These are phyloP conservation scores for Phenacoccus solenopsis DNA, from an alignment of 1,140 invertebrate genomes.

Conservation along the genomic window DNA sequence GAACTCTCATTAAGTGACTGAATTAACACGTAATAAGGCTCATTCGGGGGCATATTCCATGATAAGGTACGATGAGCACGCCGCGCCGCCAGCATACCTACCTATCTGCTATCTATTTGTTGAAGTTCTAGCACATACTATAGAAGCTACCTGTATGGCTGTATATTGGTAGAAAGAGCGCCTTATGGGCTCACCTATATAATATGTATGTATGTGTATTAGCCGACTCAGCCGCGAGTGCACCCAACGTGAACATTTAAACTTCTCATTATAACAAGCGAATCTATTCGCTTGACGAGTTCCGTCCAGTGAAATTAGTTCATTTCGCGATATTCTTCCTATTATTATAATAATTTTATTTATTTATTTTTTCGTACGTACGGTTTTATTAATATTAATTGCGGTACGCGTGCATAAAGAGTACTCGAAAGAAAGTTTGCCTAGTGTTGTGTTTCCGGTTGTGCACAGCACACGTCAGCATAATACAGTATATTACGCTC, in stretches of 20 bases:
- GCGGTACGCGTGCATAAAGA: not conserved
- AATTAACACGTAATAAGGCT: not conserved
- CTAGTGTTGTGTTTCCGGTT: not conserved
- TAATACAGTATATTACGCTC: not conserved
- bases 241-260: constrained; percentile 14
- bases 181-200: constrained; percentile 5
- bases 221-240: not conserved
- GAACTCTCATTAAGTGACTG: not conserved
- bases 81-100: too few relatives aligned
- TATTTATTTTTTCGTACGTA: not conserved
- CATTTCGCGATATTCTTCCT: not conserved
- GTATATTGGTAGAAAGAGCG: not conserved
- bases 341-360: not conserved
- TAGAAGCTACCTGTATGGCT: too few relatives aligned
- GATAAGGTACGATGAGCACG: constrained; percentile 15
- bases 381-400: not conserved
- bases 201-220: not conserved
- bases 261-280: constrained; percentile 1
- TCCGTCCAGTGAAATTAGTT: constrained; percentile 3
- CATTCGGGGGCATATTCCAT: constrained; percentile 10
- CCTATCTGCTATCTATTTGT: too few relatives aligned
- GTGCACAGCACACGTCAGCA: not conserved
- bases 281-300: not conserved
- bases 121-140: too few relatives aligned
- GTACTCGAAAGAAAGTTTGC: not conserved